Conservation (phyloP, 2,797 vertebrate species). For the Mormyrops attenuatus region DNA sequence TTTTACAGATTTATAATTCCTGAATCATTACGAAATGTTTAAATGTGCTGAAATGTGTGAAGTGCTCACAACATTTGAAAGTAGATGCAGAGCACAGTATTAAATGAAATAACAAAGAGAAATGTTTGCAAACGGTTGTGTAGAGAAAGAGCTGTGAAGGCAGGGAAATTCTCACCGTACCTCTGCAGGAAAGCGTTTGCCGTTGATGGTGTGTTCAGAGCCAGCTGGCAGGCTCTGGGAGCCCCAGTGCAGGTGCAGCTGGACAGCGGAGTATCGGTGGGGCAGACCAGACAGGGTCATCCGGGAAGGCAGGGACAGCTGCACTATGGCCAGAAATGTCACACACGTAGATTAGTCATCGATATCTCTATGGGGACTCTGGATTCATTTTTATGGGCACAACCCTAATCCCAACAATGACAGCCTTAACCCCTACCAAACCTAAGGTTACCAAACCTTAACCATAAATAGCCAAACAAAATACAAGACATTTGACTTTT, state of each 20-base stretch:
- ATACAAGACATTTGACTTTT: neutral
- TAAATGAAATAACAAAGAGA: neutral
- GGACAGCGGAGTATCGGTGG: constrained; percentile 72
- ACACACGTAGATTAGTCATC: neutral
- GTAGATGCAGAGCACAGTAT: neutral
- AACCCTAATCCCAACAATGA: neutral
- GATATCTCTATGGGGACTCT: neutral
- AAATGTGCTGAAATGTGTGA: neutral
- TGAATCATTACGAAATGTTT: neutral
- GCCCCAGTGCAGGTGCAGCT: constrained; percentile 97
- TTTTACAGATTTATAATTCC: neutral
- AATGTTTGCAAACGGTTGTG: neutral
- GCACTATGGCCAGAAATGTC: constrained; percentile 61
- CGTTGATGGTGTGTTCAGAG: constrained; percentile 80
- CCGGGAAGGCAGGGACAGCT: constrained; percentile 67
- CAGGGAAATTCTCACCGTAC: constrained; percentile 53
- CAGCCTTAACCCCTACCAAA: neutral
- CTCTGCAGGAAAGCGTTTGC: constrained; percentile 82
- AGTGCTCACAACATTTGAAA: neutral
- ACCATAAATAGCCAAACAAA: neutral
- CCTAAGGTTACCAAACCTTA: neutral
- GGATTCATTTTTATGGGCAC: neutral
- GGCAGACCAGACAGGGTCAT: constrained; percentile 75
- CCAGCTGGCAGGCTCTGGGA: constrained; percentile 61
- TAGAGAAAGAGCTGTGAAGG: neutral